phyloP scores from a whole-genome alignment of 2,113 vertebrate genomes.

The Strix uralensis region DNA sequence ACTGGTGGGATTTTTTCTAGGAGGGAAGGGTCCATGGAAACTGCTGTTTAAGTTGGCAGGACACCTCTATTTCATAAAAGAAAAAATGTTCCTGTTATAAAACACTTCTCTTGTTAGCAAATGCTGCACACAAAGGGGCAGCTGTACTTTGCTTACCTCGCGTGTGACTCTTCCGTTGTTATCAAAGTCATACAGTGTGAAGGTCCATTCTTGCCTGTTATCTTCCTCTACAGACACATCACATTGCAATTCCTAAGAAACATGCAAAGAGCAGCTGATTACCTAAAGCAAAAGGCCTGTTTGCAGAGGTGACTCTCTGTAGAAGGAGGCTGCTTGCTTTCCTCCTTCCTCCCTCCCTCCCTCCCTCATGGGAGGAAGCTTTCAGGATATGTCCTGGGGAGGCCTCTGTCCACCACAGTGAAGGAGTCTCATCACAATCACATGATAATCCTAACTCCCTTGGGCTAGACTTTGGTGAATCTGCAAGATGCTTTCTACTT shows the following conservation, averaged over 20 bases:
- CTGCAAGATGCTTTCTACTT: background rate
- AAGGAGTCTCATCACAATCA: background rate
- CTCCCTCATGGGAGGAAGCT: background rate
- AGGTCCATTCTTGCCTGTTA: slow-evolving; percentile 98
- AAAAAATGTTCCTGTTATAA: slow-evolving; percentile 38
- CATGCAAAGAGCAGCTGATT: slow-evolving; percentile 55
- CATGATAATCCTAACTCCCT: background rate
- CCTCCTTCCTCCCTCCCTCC: background rate
- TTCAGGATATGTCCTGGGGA: background rate
- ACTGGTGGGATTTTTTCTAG: background rate
- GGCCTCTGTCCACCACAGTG: background rate
- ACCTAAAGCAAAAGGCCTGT: slow-evolving; percentile 46
- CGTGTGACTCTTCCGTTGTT: slow-evolving; percentile 98
- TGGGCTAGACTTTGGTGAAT: background rate
- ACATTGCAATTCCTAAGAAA: slow-evolving; percentile 93
- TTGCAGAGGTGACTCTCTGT: background rate
- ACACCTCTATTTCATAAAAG: slow-evolving; percentile 7
- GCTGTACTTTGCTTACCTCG: slow-evolving; percentile 81
- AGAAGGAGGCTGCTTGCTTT: background rate
- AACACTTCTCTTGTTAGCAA: slow-evolving; percentile 20
- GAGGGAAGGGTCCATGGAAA: slow-evolving; percentile 29
- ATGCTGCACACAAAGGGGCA: background rate
- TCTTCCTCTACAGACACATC: slow-evolving; percentile 97
- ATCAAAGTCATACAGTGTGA: slow-evolving; percentile 98
- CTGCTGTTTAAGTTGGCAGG: slow-evolving; percentile 43